Percentiles rank a stretch among this genome's conserved stretches.
These are phyloP conservation scores for Sylvilagus bachmani DNA, from an alignment of 2,113 vertebrate species.

Conservation along the genomic window DNA sequence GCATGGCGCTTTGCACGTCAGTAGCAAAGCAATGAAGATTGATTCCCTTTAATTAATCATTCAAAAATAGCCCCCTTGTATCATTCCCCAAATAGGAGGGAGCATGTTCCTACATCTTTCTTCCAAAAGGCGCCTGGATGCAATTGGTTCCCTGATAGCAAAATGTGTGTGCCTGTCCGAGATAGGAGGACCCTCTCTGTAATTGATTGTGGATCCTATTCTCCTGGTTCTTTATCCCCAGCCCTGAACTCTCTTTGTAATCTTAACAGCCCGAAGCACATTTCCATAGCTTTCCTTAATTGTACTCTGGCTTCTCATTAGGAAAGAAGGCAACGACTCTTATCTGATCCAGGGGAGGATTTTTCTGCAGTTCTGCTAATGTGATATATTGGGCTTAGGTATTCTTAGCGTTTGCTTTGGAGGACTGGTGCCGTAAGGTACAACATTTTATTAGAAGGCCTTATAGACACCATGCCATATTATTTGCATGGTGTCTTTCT, in stretches of 20 bases:
- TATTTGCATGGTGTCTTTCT: background rate
- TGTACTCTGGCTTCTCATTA: conserved; percentile 65
- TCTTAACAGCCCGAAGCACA: conserved; percentile 68
- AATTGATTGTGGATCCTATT: conserved; percentile 80
- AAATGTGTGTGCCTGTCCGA: conserved; percentile 70
- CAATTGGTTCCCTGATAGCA: conserved; percentile 83
- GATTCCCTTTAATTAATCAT: conserved; percentile 93
- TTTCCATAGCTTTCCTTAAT: conserved; percentile 66
- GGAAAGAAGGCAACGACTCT: conserved; percentile 35
- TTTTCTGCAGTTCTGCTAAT: conserved; percentile 64
- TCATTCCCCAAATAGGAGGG: conserved; percentile 86
- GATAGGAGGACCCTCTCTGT: conserved; percentile 76
- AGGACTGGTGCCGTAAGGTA: background rate
- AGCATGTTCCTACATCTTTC: conserved; percentile 86
- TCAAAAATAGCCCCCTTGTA: conserved; percentile 86
- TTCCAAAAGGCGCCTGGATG: conserved; percentile 85
- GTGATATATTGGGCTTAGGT: background rate
- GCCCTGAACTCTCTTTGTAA: conserved; percentile 70
- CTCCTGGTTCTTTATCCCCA: conserved; percentile 68
- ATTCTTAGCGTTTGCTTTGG: background rate
- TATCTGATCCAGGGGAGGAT: conserved; percentile 63
- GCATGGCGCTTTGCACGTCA: conserved; percentile 89
- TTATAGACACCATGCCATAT: background rate
- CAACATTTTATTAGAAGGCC: background rate
- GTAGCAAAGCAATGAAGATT: conserved; percentile 90